Percentiles rank a stretch among this genome's conserved stretches.
phyloP scores from a whole-genome alignment of 2,888 invertebrate genomes.

The Gisinianus flammeolus region DNA sequence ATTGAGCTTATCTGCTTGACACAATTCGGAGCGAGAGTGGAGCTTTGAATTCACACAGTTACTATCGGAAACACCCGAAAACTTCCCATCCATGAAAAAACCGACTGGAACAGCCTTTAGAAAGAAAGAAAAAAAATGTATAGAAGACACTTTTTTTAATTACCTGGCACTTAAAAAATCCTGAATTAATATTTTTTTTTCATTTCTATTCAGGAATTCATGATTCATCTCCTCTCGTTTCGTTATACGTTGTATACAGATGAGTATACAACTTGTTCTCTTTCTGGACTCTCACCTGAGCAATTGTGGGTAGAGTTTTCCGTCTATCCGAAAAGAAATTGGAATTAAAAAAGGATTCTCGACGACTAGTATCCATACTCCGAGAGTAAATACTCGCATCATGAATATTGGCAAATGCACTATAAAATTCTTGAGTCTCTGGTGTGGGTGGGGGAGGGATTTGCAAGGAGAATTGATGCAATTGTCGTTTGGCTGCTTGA shows the following conservation, averaged over 20 bases:
- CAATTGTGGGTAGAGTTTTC: constrained; percentile 54
- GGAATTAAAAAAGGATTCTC: constrained; percentile 46
- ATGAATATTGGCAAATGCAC: constrained; percentile 43
- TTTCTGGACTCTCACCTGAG: too few relatives aligned
- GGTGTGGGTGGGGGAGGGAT: constrained; percentile 47
- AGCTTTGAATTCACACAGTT: constrained; percentile 2
- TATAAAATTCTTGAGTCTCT: constrained; percentile 47
- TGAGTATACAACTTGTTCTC: too few relatives aligned
- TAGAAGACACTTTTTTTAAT: too few relatives aligned
- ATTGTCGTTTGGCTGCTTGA: constrained; percentile 50
- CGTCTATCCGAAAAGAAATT: constrained; percentile 45
- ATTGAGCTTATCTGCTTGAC: constrained; percentile 23
- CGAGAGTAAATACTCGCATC: constrained; percentile 34
- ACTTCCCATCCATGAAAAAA: constrained; percentile 53
- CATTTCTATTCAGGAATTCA: too few relatives aligned
- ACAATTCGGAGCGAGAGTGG: constrained; percentile 20
- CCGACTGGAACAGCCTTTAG: constrained; percentile 57
- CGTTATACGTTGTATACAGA: too few relatives aligned
- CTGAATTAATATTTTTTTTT: too few relatives aligned
- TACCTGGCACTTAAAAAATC: too few relatives aligned
- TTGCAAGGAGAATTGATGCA: constrained; percentile 50
- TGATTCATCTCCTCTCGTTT: too few relatives aligned
- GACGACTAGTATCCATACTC: constrained; percentile 31
- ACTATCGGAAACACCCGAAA: constrained; percentile 34
- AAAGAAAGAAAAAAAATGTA: too few relatives aligned